These are phyloP conservation scores for Centropyge bicolor DNA, from an alignment of 2,797 vertebrate genomes.

Conservation along the genomic window DNA sequence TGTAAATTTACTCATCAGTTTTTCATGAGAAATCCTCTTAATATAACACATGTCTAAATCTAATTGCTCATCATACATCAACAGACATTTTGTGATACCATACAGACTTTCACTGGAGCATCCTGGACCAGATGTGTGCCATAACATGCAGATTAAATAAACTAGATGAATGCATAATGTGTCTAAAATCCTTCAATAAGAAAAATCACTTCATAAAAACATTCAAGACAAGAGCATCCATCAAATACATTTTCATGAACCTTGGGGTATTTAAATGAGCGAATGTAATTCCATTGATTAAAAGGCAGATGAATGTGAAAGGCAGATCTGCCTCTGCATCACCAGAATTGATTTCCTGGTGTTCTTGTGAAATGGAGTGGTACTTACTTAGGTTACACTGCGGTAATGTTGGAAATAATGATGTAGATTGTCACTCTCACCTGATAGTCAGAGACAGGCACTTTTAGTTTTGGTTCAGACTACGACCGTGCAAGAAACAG, in stretches of 20 bases:
- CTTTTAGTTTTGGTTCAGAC: constrained; percentile 60
- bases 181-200: constrained; percentile 10
- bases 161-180: neutral
- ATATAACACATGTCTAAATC: neutral
- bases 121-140: constrained; percentile 8
- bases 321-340: constrained; percentile 38
- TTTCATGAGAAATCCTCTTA: constrained; percentile 10
- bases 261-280: constrained; percentile 9
- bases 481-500: constrained; percentile 47
- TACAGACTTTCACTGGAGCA: constrained; percentile 11
- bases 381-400: constrained; percentile 17
- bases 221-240: constrained; percentile 6
- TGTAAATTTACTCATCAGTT: constrained; percentile 10
- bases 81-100: constrained; percentile 10
- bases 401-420: constrained; percentile 44
- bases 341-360: constrained; percentile 40
- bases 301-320: constrained; percentile 33
- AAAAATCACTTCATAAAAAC: constrained; percentile 9
- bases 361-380: constrained; percentile 40
- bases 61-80: constrained; percentile 12
- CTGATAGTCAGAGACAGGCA: constrained; percentile 60
- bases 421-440: constrained; percentile 56
- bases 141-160: neutral
- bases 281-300: constrained; percentile 20
- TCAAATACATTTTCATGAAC: constrained; percentile 24